Percentiles rank a stretch among this genome's conserved stretches.
phyloP scores from a whole-genome alignment of 2,797 vertebrate species.

The Salmo trutta region DNA sequence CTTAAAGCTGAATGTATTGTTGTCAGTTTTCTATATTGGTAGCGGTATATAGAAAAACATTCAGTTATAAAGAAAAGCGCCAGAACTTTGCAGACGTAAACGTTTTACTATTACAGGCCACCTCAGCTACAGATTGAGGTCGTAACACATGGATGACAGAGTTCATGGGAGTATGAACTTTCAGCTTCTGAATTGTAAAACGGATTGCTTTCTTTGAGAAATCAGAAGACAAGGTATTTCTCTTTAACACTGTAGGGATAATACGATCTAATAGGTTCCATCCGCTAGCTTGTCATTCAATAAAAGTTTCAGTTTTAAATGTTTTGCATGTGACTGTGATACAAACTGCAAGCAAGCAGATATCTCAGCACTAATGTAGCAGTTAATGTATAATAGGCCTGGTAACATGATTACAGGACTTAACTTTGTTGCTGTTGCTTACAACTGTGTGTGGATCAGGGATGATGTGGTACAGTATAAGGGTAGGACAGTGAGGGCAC shows the following conservation, averaged over 20 bases:
- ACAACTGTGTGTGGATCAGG: constrained; percentile 6
- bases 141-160: constrained; percentile 26
- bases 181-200: constrained; percentile 35
- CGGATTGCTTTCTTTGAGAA: constrained; percentile 22
- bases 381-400: constrained; percentile 37
- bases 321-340: constrained; percentile 59
- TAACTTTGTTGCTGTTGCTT: constrained; percentile 6
- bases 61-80: too few relatives aligned
- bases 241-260: constrained; percentile 45
- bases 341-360: constrained; percentile 29
- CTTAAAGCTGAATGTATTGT: too few relatives aligned
- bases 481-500: background rate
- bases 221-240: constrained; percentile 56
- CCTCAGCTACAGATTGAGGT: constrained; percentile 12
- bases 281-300: constrained; percentile 51
- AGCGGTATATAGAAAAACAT: too few relatives aligned
- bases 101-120: too few relatives aligned
- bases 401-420: background rate
- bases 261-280: constrained; percentile 46
- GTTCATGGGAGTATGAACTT: constrained; percentile 52
- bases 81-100: too few relatives aligned
- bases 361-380: constrained; percentile 17
- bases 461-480: constrained; percentile 20
- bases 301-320: constrained; percentile 51
- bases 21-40: too few relatives aligned